phyloP scores from a whole-genome alignment of 2,113 vertebrate genomes.

The Gallinago jamesoni region DNA sequence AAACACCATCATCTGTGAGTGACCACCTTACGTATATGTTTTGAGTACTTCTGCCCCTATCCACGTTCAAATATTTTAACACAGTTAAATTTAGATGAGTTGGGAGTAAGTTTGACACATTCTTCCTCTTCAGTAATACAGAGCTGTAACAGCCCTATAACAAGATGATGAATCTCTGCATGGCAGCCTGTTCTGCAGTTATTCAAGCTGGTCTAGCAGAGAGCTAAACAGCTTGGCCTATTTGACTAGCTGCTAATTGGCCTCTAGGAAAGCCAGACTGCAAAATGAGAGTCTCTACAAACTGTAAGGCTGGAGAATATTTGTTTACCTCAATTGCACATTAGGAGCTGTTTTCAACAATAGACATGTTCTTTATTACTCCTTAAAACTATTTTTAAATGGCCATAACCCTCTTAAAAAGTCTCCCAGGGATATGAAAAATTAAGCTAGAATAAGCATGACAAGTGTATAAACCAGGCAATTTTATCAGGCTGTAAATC shows the following conservation, averaged over 20 bases:
- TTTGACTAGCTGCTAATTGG: slow-evolving; percentile 56
- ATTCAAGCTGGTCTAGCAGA: slow-evolving; percentile 35
- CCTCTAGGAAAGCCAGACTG: slow-evolving; percentile 63
- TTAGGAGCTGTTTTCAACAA: slow-evolving; percentile 58
- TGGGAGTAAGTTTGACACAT: background rate
- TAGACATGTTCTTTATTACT: slow-evolving; percentile 55
- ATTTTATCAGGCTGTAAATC: slow-evolving; percentile 62
- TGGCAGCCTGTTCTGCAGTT: slow-evolving; percentile 1
- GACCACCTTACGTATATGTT: slow-evolving; percentile 1
- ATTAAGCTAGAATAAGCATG: slow-evolving; percentile 67
- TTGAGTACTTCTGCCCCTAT: background rate
- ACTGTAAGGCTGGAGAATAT: slow-evolving; percentile 11
- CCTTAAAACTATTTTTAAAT: slow-evolving; percentile 64
- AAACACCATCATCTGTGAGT: slow-evolving; percentile 22
- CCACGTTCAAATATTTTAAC: background rate
- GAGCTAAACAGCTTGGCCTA: slow-evolving; percentile 51
- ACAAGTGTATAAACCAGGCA: slow-evolving; percentile 55
- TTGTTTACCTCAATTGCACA: slow-evolving; percentile 46
- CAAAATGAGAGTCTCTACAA: slow-evolving; percentile 39
- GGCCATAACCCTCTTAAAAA: slow-evolving; percentile 64
- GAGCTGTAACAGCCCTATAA: background rate
- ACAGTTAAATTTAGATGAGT: background rate
- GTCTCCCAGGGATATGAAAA: slow-evolving; percentile 46
- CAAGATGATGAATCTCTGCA: background rate
- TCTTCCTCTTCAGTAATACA: background rate